Evolutionary conservation across 2,113 vertebrate genomes (phyloP).

Genomic region (Bufo bufo): DNA sequence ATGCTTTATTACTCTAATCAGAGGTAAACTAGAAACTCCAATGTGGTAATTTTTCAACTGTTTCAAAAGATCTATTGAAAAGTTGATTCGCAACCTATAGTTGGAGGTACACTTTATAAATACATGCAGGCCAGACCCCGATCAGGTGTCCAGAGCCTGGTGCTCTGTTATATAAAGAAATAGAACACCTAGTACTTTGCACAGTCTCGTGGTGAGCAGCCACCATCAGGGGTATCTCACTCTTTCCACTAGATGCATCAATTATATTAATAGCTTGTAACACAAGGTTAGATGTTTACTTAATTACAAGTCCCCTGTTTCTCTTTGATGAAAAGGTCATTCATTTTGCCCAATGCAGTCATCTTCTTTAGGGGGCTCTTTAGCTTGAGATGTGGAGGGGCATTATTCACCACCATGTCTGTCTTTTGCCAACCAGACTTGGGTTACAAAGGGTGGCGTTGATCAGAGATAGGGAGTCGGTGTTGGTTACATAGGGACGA

Average conservation of each 20-base stretch:
- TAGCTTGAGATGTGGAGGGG: not conserved
- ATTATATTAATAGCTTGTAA: slow-evolving; percentile 7
- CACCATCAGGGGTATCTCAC: not conserved
- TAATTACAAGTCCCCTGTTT: not conserved
- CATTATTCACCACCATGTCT: not conserved
- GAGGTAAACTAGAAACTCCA: too few species aligned
- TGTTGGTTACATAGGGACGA: slow-evolving; percentile 20
- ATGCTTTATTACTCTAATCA: too few species aligned
- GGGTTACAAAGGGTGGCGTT: slow-evolving; percentile 17
- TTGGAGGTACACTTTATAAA: not conserved
- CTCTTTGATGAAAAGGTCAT: not conserved
- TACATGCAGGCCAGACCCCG: slow-evolving; percentile 35
- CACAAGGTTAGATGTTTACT: not conserved
- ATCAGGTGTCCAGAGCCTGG: slow-evolving; percentile 21
- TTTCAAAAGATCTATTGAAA: too few species aligned
- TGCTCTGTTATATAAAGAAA: slow-evolving; percentile 34
- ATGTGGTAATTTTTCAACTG: too few species aligned
- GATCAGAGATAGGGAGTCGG: slow-evolving; percentile 11
- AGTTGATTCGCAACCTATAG: too few species aligned
- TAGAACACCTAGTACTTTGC: not conserved
- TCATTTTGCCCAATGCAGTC: too few species aligned
- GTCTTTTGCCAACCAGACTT: slow-evolving; percentile 4
- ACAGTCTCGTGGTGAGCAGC: not conserved
- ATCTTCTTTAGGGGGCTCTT: not conserved
- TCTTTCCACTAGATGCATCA: not conserved